Evolutionary conservation across 2,888 invertebrate species (phyloP), one percentile per base, ranked within the genome.

Genomic region (Pollenia labialis): DNA sequence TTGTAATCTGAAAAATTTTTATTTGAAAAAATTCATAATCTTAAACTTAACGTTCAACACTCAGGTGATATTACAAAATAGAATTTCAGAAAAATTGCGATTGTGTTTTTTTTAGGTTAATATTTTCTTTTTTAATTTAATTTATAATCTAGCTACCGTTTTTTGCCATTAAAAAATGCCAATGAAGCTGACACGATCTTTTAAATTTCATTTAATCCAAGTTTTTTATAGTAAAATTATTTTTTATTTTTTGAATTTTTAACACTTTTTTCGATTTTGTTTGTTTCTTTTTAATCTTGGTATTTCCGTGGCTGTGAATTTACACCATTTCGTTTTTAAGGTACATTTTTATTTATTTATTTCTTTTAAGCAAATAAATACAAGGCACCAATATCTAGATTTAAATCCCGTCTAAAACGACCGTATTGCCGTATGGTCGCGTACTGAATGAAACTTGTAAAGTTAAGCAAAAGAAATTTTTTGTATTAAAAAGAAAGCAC

Each of bases 361-460:
- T 81, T 81, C 52, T 12, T 79, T 69, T 64, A 44, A 46, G 48
- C 23, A 82, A 69, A 64, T 58, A 75, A 81, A 58, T 44, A 58
- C 44, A 40, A 64, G 16, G 62, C 66, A 56, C n/a, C 12, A 56
- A 9, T 77, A 64, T 23, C 12, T 44, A 64, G 50, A 54, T 71
- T 84, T 66, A 77, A 84, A 81, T 84, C 85, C 87, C 88, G 84
- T 88, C 87, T 89, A 88, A 89, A 89, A 89, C 91, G 91, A 91
- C 91, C 90, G 90, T 85, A 88, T 88, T 89, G 89, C 88, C 89
- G 89, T 89, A 90, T 89, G 90, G 92, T 90, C 91, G 89, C 89
- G 89, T 90, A 91, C 90, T 91, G 91, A 92, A 92, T 92, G 92
- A 92, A 91, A 90, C 90, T 91, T 89, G 89, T 89, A 85, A 71